Base-by-base conservation (phyloP, 2,797 vertebrate species). In the Peromyscus aztecus region DNA sequence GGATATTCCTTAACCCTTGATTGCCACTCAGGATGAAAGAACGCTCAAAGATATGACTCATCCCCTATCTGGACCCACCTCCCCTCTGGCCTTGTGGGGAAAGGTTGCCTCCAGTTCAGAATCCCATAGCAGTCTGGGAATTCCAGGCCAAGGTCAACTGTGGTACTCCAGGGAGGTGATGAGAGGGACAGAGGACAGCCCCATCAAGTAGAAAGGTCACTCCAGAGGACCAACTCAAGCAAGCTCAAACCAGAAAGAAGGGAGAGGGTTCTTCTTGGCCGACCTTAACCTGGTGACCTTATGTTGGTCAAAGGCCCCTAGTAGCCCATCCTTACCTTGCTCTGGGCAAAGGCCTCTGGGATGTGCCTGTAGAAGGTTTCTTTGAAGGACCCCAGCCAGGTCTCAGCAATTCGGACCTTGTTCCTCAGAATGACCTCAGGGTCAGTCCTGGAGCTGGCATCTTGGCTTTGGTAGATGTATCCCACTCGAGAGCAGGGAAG, bases 401-500 rank as follows among this genome's bases (percentile, higher is more conserved):
- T 99, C 98, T 99, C 99, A 52, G 99, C 99, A 57, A 99, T 98
- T 88, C 99, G 98, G 81, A 99, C 98, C 98, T 99, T 99, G 98
- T 99, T 99, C 96, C 86, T 98, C 97, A 99, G 97, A 29, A 98
- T 46, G 59, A 98, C 97, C 61, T 99, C 99, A 95, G 98, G 98
- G 73, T 99, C 99, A 37, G 98, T 95, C 76, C 98, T 93, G 57
- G 63, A 59, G 9, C 0, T 94, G 0, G 97, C 97, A n/a, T 98
- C 97, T 89, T 98, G 98, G 82, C 88, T 98, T 91, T 61, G 98
- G 96, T 98, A 98, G 40, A 99, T 86, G 0, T 99, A 99, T 12
- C 99, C 99, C 89, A 99, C 99, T 12, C 99, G 98, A 37, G 99
- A 99, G 90, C 99, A 99, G 5, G 99, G 99, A 31, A 99, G 98